Conservation (phyloP, 2,888 invertebrate species). For the Archips xylosteana region DNA sequence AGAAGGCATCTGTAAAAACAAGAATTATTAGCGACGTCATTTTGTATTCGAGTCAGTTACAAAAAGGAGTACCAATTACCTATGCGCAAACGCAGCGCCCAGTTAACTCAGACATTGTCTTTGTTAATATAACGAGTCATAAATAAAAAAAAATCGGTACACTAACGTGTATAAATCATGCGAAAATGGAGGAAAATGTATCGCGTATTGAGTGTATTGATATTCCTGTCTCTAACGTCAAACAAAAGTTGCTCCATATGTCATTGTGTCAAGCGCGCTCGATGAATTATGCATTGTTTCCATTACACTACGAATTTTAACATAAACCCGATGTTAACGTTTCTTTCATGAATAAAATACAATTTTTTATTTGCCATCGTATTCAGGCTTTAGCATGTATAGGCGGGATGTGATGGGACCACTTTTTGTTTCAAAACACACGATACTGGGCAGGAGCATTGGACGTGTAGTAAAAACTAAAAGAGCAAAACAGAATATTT, state of each 20-base stretch:
- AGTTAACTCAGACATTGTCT: constrained; percentile 72
- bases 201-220: constrained; percentile 69
- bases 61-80: constrained; percentile 77
- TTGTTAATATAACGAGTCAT: constrained; percentile 67
- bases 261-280: constrained; percentile 77
- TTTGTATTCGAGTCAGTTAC: constrained; percentile 74
- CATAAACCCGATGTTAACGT: constrained; percentile 83
- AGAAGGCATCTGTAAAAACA: constrained; percentile 62
- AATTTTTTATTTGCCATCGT: constrained; percentile 70
- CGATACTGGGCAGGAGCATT: constrained; percentile 17
- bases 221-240: constrained; percentile 75
- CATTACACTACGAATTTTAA: constrained; percentile 84
- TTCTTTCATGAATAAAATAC: constrained; percentile 80
- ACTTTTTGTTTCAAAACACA: constrained; percentile 57
- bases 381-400: constrained; percentile 55
- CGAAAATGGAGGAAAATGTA: constrained; percentile 73
- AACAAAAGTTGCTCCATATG: constrained; percentile 77
- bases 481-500: constrained; percentile 9
- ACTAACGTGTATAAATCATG: constrained; percentile 46
- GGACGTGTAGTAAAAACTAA: constrained; percentile 34
- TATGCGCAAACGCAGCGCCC: constrained; percentile 76
- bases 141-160: constrained; percentile 65
- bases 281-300: constrained; percentile 83
- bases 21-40: constrained; percentile 71
- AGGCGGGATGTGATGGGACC: constrained; percentile 56